A percentile compares a stretch with the other conserved stretches of the same genome.
These are phyloP conservation scores for Frankliniella intonsa DNA, from an alignment of 2,888 invertebrate genomes.

Conservation along the genomic window DNA sequence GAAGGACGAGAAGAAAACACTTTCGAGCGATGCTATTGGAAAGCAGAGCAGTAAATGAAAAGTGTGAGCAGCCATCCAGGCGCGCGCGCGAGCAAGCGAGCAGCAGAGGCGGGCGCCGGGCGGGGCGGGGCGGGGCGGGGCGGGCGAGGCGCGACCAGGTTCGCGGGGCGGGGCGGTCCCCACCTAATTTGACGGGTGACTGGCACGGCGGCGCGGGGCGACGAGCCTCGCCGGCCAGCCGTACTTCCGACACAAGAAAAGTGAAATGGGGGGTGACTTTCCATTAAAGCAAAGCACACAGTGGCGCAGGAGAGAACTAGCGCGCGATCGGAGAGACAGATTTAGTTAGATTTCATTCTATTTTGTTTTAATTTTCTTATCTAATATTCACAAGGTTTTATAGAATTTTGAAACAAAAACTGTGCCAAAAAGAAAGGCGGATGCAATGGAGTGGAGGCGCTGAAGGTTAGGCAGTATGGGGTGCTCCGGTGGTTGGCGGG, in stretches of 20 bases:
- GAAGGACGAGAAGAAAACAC: neutral
- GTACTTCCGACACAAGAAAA: conserved; percentile 9
- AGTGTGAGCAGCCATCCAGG: neutral
- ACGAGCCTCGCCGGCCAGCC: neutral
- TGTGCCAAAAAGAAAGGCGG: too few species aligned
- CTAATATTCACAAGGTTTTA: too few species aligned
- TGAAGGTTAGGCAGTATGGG: too few species aligned
- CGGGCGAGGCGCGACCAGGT: neutral
- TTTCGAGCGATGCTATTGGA: neutral
- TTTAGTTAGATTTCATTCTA: too few species aligned
- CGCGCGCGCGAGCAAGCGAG: too few species aligned
- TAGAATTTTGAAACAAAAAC: too few species aligned
- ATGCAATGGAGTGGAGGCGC: too few species aligned
- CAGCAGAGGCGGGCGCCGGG: neutral
- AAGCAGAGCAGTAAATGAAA: neutral
- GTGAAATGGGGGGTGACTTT: conserved; percentile 7
- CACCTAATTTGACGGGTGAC: conserved; percentile 17
- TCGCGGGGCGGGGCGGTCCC: neutral
- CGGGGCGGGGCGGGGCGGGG: neutral
- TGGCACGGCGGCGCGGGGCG: neutral
- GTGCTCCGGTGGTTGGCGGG: too few species aligned
- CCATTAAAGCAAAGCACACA: neutral
- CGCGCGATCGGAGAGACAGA: too few species aligned
- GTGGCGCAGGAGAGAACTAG: neutral
- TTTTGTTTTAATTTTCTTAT: too few species aligned